These are phyloP conservation scores for Leptodactylus fuscus DNA, from an alignment of 2,113 vertebrate species.

Conservation along the genomic window DNA sequence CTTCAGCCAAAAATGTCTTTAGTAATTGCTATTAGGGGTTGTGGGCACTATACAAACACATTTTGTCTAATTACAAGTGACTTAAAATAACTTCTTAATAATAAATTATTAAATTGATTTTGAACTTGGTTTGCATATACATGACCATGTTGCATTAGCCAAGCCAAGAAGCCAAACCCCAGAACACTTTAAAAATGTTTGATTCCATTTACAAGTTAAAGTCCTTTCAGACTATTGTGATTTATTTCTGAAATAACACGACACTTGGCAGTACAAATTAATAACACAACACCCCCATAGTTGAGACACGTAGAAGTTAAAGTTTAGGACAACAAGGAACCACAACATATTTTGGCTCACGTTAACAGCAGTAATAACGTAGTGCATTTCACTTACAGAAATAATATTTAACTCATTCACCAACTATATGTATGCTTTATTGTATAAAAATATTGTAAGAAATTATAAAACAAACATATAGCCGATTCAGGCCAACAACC, in stretches of 20 bases:
- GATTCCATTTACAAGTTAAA: background rate
- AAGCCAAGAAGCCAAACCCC: background rate
- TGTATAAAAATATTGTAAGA: background rate
- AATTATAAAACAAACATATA: no score
- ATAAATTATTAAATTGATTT: background rate
- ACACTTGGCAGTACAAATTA: background rate
- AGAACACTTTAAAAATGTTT: background rate
- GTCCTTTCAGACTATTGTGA: background rate
- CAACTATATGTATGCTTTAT: background rate
- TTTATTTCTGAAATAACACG: conserved; percentile 3
- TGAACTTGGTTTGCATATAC: background rate
- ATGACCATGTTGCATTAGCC: background rate
- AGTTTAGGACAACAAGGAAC: background rate
- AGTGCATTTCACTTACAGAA: background rate
- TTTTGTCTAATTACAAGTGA: background rate
- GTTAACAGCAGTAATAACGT: background rate
- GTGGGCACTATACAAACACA: background rate
- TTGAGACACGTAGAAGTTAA: background rate
- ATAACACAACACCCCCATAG: conserved; percentile 9
- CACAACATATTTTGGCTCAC: background rate
- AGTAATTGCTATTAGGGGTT: background rate
- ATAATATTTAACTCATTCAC: background rate
- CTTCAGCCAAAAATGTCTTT: no score
- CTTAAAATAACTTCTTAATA: background rate
- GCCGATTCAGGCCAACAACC: no score